Base-by-base conservation (phyloP, 2,888 invertebrate genomes). In the Trachelus tabidus region DNA sequence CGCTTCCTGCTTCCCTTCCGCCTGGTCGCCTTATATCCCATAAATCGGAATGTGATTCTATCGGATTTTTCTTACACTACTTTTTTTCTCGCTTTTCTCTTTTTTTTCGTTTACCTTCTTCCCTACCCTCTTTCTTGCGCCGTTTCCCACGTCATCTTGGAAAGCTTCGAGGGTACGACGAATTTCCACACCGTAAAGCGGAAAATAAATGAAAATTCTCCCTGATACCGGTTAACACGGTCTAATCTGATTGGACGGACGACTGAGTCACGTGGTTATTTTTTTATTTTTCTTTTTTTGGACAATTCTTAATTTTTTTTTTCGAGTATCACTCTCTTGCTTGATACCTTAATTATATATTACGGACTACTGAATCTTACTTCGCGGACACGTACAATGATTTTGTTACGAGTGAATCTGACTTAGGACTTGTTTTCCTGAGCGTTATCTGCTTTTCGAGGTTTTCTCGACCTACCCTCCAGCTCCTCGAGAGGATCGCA, bases 401-500 rank as follows among this genome's bases (percentile, higher is more conserved):
- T 23, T 56, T 56, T 23, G 23, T 9, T 23, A 56, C 23, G 0
- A 56, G 23, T 23, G 4, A 56, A 56, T 23, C 15, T 56, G 23
- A 23, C 40, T 23, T 23, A 56, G 40, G 40, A 23, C 0, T 56
- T 56, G 0, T 56, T 56, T 56, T 23, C 40, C 23, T 56, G 40
- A 6, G 23, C 2, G 40, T 23, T 40, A 6, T 40, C 40, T 15
- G 4, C 40, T 69, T 75, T 76, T 75, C 34, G 9, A 71, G 23
- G 68, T 12, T 73, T 15, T 77, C 71, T 12, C 76, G 40, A 23
- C 2, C 73, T 35, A 71, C 75, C 30, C 76, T 79, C 34, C n/a
- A 74, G 77, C 4, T 81, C 82, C 68, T 79, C 79, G 12, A 74
- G 56, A 3, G 73, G 68, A 34, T 81, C 80, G 37, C 80, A 81